Conservation (phyloP, 2,113 vertebrate genomes). For the Pangasianodon hypophthalmus region DNA sequence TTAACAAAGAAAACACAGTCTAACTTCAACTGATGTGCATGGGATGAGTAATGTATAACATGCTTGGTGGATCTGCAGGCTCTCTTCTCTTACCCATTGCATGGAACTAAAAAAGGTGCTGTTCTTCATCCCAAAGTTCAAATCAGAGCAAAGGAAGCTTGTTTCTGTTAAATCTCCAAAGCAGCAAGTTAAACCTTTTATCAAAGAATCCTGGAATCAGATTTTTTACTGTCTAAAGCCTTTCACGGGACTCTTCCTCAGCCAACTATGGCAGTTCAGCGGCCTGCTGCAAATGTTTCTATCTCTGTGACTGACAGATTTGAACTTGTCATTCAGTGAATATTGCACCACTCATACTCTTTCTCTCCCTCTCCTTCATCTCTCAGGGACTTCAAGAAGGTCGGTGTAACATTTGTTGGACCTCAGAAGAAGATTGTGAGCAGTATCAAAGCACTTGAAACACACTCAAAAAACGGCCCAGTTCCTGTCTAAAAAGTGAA, state of each 20-base stretch:
- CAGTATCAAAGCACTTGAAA: constrained; percentile 94
- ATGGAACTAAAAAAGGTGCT: constrained; percentile 52
- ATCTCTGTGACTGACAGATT: constrained; percentile 59
- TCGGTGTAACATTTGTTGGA: constrained; percentile 90
- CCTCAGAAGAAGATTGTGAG: constrained; percentile 95
- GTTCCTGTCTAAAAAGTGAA: constrained; percentile 85
- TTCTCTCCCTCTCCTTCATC: constrained; percentile 45
- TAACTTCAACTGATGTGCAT: constrained; percentile 32
- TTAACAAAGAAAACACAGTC: constrained; percentile 2
- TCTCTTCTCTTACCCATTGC: constrained; percentile 45
- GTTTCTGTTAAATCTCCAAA: background rate
- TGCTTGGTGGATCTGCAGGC: constrained; percentile 25
- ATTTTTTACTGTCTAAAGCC: constrained; percentile 19
- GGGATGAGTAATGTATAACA: constrained; percentile 41
- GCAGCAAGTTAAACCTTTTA: constrained; percentile 12
- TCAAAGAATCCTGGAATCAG: constrained; percentile 15
- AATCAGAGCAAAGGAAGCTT: constrained; percentile 25
- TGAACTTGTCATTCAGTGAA: constrained; percentile 36
- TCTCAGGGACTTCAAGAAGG: constrained; percentile 90
- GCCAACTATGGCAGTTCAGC: constrained; percentile 40
- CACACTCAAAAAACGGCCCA: constrained; percentile 88
- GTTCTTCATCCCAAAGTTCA: constrained; percentile 24
- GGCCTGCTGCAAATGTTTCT: constrained; percentile 63
- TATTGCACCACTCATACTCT: constrained; percentile 31
- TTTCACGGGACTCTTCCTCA: background rate